Conservation (phyloP, 1,140 invertebrate genomes). For the Danaus melanippus region DNA sequence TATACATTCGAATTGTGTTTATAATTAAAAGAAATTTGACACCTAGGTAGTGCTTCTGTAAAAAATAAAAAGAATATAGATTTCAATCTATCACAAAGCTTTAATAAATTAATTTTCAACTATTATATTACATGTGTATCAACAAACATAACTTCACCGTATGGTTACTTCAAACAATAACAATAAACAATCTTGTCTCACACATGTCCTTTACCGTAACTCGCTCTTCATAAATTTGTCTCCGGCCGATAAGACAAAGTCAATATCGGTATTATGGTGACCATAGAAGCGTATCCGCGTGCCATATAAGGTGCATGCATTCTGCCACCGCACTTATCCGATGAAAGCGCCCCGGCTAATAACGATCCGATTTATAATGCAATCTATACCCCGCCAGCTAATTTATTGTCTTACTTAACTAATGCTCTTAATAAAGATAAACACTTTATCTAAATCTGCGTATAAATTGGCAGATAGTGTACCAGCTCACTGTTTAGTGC, state of each 20-base stretch:
- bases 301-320: slow-evolving; percentile 44
- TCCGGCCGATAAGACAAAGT: slow-evolving; percentile 17
- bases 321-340: slow-evolving; percentile 52
- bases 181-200: no score
- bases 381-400: slow-evolving; percentile 32
- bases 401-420: slow-evolving; percentile 41
- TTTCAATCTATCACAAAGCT: no score
- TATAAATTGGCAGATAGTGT: slow-evolving; percentile 32
- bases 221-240: slow-evolving; percentile 19
- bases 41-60: no score
- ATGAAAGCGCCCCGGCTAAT: slow-evolving; percentile 53
- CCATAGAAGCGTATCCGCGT: slow-evolving; percentile 38
- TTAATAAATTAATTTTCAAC: no score
- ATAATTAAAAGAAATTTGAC: no score
- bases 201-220: no score
- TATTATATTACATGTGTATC: no score
- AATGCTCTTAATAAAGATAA: slow-evolving; percentile 44
- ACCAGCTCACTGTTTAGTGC: slow-evolving; percentile 17
- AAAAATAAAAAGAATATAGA: no score
- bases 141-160: no score
- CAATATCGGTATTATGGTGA: slow-evolving; percentile 28
- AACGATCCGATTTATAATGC: slow-evolving; percentile 39
- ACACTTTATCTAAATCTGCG: slow-evolving; percentile 34
- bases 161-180: no score
- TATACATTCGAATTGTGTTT: no score